Conservation (phyloP, 1,140 invertebrate genomes). For the Drosophila mayri region DNA sequence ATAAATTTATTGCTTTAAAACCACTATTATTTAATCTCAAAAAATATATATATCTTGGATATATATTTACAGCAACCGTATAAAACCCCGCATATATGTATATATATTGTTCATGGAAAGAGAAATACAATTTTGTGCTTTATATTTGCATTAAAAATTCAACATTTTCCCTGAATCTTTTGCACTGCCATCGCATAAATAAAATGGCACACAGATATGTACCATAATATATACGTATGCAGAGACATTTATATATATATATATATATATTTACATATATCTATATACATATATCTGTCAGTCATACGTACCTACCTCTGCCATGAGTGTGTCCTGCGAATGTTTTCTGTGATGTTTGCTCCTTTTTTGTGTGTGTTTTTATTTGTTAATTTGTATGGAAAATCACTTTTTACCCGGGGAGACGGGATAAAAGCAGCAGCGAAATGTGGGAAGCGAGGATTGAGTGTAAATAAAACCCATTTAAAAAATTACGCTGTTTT, state of each 20-base stretch:
- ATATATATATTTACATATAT: not conserved
- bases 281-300: slow-evolving; percentile 11
- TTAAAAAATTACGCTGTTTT: slow-evolving; percentile 82
- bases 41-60: not conserved
- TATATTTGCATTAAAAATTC: slow-evolving; percentile 48
- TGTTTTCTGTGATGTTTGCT: slow-evolving; percentile 46
- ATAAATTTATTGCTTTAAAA: not conserved
- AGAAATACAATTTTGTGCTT: slow-evolving; percentile 40
- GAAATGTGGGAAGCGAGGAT: not conserved
- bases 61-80: slow-evolving; percentile 5
- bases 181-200: slow-evolving; percentile 55
- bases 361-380: slow-evolving; percentile 37
- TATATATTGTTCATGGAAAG: slow-evolving; percentile 3
- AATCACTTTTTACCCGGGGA: slow-evolving; percentile 72
- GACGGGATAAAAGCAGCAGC: slow-evolving; percentile 16
- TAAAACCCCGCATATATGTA: slow-evolving; percentile 1
- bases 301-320: not conserved
- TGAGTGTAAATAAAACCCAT: slow-evolving; percentile 69
- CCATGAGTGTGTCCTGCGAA: slow-evolving; percentile 7
- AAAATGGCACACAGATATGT: slow-evolving; percentile 43
- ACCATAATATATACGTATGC: slow-evolving; percentile 24
- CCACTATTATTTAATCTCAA: not conserved
- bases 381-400: slow-evolving; percentile 82
- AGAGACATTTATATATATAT: slow-evolving; percentile 22
- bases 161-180: slow-evolving; percentile 40